Percentiles rank a stretch among this genome's conserved stretches.
Evolutionary conservation across 2,797 vertebrate genomes (phyloP).

Genomic region (Oryzias dopingdopingensis): DNA sequence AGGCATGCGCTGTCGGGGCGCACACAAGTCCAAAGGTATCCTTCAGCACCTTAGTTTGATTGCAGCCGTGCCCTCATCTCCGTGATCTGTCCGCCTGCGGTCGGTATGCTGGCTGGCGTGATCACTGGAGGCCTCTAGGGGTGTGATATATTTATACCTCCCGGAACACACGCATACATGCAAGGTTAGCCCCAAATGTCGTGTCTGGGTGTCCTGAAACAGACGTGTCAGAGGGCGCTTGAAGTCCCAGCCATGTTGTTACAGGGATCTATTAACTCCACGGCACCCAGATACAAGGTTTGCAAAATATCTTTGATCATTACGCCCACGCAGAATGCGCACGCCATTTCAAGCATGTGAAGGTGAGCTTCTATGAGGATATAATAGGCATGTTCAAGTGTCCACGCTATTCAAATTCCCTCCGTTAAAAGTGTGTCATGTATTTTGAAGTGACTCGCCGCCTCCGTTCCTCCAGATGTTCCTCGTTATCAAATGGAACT

Average conservation of each 20-base stretch:
- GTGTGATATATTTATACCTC: slow-evolving; percentile 67
- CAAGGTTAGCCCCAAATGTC: slow-evolving; percentile 62
- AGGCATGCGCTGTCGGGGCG: slow-evolving; percentile 6
- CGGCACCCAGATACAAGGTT: slow-evolving; percentile 41
- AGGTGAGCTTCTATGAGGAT: slow-evolving; percentile 6
- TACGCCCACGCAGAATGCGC: slow-evolving; percentile 38
- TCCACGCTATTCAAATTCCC: slow-evolving; percentile 51
- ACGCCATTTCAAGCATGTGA: slow-evolving; percentile 23
- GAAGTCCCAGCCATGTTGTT: slow-evolving; percentile 56
- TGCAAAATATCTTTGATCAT: slow-evolving; percentile 39
- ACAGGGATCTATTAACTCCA: slow-evolving; percentile 54
- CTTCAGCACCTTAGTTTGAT: slow-evolving; percentile 75
- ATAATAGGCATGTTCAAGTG: slow-evolving; percentile 30
- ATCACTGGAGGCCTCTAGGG: slow-evolving; percentile 48
- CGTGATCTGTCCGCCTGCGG: slow-evolving; percentile 59
- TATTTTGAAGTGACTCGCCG: slow-evolving; percentile 58
- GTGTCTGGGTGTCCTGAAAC: slow-evolving; percentile 56
- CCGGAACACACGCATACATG: slow-evolving; percentile 7
- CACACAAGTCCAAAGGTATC: slow-evolving; percentile 54
- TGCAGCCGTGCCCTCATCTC: slow-evolving; percentile 43
- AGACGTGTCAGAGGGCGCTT: slow-evolving; percentile 56
- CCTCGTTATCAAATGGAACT: slow-evolving; percentile 71
- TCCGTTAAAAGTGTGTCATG: slow-evolving; percentile 50
- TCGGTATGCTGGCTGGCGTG: slow-evolving; percentile 56
- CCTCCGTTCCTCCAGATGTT: slow-evolving; percentile 64